Percentiles rank a stretch among this genome's conserved stretches.
These are phyloP conservation scores for Felis chaus DNA, from an alignment of 2,113 vertebrate species.

Conservation along the genomic window DNA sequence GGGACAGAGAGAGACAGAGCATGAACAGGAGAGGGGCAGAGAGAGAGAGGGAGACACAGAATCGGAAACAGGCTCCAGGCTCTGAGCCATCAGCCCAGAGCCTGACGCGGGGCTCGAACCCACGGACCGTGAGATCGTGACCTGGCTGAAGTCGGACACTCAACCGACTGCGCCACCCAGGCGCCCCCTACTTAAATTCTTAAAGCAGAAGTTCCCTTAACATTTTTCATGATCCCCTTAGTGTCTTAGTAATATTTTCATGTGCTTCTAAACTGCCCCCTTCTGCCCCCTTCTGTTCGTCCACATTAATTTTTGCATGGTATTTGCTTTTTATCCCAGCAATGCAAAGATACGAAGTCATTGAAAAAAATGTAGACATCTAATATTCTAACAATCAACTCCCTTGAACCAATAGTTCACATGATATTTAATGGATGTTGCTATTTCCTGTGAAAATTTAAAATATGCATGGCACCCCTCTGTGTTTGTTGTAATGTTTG, in stretches of 20 bases:
- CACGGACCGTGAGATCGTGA: no score
- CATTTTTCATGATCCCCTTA: not conserved
- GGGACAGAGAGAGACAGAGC: no score
- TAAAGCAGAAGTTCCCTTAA: not conserved
- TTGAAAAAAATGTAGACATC: not conserved
- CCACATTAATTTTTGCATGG: not conserved
- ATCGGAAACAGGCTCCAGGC: no score
- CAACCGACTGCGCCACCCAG: no score
- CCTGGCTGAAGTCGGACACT: no score
- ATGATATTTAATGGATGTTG: slow-evolving; percentile 10
- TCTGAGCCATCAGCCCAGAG: no score
- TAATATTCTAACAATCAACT: not conserved
- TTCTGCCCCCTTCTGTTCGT: not conserved
- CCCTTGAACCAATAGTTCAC: slow-evolving; percentile 4
- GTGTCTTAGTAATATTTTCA: not conserved
- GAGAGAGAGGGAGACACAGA: no score
- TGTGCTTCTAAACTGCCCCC: not conserved
- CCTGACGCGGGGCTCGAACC: no score
- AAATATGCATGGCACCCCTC: not conserved
- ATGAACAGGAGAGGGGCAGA: no score
- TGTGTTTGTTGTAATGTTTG: not conserved
- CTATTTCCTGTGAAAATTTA: slow-evolving; percentile 28
- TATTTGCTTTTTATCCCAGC: not conserved
- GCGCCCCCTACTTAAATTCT: not conserved
- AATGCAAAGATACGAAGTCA: not conserved